A percentile compares a stretch with the other conserved stretches of the same genome.
Evolutionary conservation across 2,797 vertebrate genomes (phyloP).

Genomic region (Gallinago stenura): DNA sequence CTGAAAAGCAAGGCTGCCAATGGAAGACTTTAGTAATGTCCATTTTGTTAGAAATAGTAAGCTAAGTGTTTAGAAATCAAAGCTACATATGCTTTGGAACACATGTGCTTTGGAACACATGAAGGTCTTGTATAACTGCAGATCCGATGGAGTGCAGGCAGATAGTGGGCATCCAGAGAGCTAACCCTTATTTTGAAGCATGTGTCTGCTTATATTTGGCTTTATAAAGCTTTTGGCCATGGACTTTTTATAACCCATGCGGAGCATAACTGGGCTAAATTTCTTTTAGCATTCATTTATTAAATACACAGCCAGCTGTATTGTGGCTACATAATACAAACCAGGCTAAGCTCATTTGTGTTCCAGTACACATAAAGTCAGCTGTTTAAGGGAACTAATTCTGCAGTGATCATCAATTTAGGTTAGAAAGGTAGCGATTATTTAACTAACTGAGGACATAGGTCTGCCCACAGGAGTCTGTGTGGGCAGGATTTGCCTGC

Average conservation of each 20-base stretch:
- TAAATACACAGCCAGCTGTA: background rate
- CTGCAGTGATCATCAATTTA: background rate
- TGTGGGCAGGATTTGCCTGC: background rate
- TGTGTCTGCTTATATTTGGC: background rate
- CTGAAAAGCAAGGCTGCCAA: background rate
- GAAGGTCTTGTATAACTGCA: background rate
- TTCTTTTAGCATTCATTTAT: background rate
- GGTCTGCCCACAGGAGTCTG: background rate
- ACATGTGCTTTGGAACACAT: too few species aligned
- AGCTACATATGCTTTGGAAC: background rate
- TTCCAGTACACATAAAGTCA: background rate
- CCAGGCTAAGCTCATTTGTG: background rate
- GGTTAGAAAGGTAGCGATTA: constrained; percentile 1
- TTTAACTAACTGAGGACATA: background rate
- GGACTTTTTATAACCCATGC: background rate
- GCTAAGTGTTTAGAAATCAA: background rate
- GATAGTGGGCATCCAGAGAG: background rate
- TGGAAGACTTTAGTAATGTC: background rate
- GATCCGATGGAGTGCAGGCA: background rate
- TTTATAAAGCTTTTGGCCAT: background rate
- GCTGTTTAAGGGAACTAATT: background rate
- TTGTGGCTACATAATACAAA: background rate
- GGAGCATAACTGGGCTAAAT: background rate
- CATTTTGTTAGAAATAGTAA: background rate
- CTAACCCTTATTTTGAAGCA: background rate